phyloP scores from a whole-genome alignment of 2,888 invertebrate species.

The Apodemia mormo region DNA sequence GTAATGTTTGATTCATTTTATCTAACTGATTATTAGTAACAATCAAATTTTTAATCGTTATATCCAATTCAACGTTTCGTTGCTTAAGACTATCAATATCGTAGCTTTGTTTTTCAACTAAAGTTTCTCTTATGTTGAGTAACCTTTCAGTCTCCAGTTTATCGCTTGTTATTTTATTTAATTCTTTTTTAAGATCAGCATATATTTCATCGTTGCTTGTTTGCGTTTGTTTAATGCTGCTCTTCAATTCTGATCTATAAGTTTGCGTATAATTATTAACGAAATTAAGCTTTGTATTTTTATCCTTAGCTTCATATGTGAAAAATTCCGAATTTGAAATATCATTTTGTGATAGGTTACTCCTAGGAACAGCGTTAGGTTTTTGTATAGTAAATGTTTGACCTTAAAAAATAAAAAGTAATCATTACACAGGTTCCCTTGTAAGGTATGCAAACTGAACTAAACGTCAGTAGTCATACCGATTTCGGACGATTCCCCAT shows the following conservation, averaged over 20 bases:
- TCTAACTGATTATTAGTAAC: slow-evolving; percentile 57
- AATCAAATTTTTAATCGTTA: slow-evolving; percentile 53
- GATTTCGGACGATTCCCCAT: too few species aligned
- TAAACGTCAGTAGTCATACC: too few species aligned
- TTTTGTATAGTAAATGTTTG: slow-evolving; percentile 1
- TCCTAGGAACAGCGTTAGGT: not conserved
- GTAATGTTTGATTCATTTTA: slow-evolving; percentile 47
- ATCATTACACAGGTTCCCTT: too few species aligned
- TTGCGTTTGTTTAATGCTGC: slow-evolving; percentile 31
- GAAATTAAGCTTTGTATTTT: not conserved
- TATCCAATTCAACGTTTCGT: slow-evolving; percentile 35
- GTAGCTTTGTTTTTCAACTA: not conserved
- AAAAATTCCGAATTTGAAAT: not conserved
- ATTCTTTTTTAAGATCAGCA: slow-evolving; percentile 36
- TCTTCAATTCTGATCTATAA: not conserved
- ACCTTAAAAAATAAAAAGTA: slow-evolving; percentile 1
- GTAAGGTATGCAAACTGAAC: too few species aligned
- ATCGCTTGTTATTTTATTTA: slow-evolving; percentile 40
- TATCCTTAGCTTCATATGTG: not conserved
- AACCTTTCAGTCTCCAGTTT: not conserved
- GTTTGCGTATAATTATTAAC: not conserved
- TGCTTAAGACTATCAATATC: not conserved
- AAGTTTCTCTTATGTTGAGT: not conserved
- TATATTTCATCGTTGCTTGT: slow-evolving; percentile 26
- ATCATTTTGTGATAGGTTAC: not conserved